These are phyloP conservation scores for Rhynchonema sp. DNA, from an alignment of 2,888 invertebrate species.

Conservation along the genomic window DNA sequence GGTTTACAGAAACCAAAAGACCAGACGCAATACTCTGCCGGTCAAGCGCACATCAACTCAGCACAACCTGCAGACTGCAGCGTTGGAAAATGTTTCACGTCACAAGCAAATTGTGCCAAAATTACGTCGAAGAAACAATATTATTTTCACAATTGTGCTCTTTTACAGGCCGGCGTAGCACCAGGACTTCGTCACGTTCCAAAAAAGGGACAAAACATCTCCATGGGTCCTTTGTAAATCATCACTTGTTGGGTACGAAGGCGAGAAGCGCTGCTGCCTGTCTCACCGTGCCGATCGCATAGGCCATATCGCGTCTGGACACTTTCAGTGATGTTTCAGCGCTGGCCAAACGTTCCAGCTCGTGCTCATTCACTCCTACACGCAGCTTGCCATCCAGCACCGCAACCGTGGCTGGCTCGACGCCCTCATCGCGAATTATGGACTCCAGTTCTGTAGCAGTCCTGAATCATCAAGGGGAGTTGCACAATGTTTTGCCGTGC, in stretches of 20 bases:
- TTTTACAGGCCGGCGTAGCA: too few species aligned
- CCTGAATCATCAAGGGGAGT: background rate
- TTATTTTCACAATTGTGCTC: too few species aligned
- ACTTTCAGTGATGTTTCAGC: slow-evolving; percentile 49
- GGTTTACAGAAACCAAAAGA: slow-evolving; percentile 1
- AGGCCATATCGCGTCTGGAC: slow-evolving; percentile 42
- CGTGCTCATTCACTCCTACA: slow-evolving; percentile 16
- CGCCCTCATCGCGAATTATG: slow-evolving; percentile 37
- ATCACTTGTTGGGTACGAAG: too few species aligned
- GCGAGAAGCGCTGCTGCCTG: too few species aligned
- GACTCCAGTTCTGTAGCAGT: background rate
- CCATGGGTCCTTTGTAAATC: too few species aligned
- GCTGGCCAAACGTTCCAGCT: slow-evolving; percentile 47
- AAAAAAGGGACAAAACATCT: too few species aligned
- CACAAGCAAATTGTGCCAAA: too few species aligned
- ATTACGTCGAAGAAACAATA: too few species aligned
- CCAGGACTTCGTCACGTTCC: too few species aligned
- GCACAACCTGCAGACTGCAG: background rate
- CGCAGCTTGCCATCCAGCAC: slow-evolving; percentile 49
- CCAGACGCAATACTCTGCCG: slow-evolving; percentile 6
- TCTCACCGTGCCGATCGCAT: too few species aligned
- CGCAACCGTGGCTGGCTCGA: slow-evolving; percentile 74
- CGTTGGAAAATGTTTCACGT: too few species aligned
- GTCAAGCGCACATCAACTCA: background rate
- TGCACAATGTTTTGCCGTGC: too few species aligned